Base-by-base conservation (phyloP, 2,797 vertebrate genomes). In the Selene dorsalis region DNA sequence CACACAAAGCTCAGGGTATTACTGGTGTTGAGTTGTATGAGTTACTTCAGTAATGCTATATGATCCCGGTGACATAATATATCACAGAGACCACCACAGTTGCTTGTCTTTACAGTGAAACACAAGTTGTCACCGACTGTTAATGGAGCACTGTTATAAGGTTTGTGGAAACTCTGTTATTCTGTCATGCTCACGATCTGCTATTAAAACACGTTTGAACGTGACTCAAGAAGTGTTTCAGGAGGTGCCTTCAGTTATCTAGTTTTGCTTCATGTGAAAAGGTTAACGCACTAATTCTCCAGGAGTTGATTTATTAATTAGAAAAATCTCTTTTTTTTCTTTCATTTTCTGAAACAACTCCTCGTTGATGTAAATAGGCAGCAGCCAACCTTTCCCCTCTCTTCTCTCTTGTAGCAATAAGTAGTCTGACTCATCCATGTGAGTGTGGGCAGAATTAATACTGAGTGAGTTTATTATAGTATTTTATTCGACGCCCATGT, bases 41-140 rank as follows among this genome's bases (percentile, higher is more conserved):
- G 67, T 80, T 69, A 83, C 91, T 85, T 88, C 82, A 84, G 88
- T 85, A 72, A 87, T 91, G 75, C 82, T 82, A 87, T 86, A 84
- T 82, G 87, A 89, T 91, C 84, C 85, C 56, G n/a, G 77, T 78
- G 77, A 89, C 88, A 86, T 74, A 39, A 75, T 58, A 82, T 77
- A 58, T 79, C 77, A 75, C 73, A 58, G 78, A 84, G 86, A 89
- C 88, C 90, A 87, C 84, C 88, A 55, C 41, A 75, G 76, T 61
- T 75, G 84, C 59, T 69, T 65, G 77, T 84, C 82, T 82, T 82
- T 58, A 77, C 48, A 69, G 73, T 75, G 50, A 69, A 79, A 80
- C 73, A 77, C 39, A 72, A 84, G 74, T 62, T 82, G 81, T 83
- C 79, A 72, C 59, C 86, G 70, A 58, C 57, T 80, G 55, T 84